Evolutionary conservation across 2,113 vertebrate genomes (phyloP), one percentile per base, ranked within the genome.

Genomic region (Uria aalge): DNA sequence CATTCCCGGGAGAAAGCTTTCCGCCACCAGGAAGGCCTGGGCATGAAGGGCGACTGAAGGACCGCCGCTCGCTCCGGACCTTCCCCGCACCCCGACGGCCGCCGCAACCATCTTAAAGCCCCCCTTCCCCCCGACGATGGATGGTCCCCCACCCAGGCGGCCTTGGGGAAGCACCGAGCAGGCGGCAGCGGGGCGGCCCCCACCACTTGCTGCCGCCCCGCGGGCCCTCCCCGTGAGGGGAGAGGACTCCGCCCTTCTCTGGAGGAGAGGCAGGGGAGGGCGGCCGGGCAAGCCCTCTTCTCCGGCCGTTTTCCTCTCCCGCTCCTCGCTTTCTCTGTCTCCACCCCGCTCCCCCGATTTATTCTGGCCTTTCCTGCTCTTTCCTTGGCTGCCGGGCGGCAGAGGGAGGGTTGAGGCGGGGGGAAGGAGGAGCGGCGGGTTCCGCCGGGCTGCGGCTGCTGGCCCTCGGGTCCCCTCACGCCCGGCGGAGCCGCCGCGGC

Each of bases 1-100:
- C 5, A 2, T 1, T 22, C 17, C 41, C 26, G 2, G 27, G 16
- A 18, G 6, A 26, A 34, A 22, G 2, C 85, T 12, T 1, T 1
- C 19, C 20, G 3, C 48, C 19, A 5, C 15, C 40, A 10, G 6
- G 12, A n/a, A 6, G 8, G 5, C 4, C 9, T 0, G 55, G 5
- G 34, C 45, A 8, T 1, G 3, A 8, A 4, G 4, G 9, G 34
- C 23, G 9, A 7, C 18, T 2, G 38, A 18, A 19, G 32, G 53
- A 15, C 32, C 6, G 34, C 29, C 47, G 15, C 63, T 12, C 14
- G 29, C 30, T 8, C 18, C 60, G 13, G 19, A 14, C 13, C 4
- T 1, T 8, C 60, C 52, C 11, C 16, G 20, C 8, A 17, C 30
- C 59, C 56, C 2, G 41, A 17, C 22, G 40, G 60, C 6, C 12